Base-by-base conservation (phyloP, 2,113 vertebrate species). In the Ptyas mucosa region DNA sequence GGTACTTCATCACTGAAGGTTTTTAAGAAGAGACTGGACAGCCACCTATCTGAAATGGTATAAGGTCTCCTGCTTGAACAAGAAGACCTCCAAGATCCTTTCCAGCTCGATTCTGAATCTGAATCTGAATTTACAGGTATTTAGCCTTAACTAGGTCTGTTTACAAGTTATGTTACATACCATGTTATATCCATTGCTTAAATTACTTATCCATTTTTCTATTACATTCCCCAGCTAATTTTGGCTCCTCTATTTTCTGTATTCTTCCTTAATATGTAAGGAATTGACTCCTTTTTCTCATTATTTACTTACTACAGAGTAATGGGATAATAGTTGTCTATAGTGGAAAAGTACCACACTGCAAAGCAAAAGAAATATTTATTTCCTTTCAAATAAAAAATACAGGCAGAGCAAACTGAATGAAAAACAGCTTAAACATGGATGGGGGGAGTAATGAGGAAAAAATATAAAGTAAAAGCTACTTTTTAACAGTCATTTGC, bases 401-500 rank as follows among this genome's bases (percentile, higher is more conserved):
- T 96, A 93, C 57, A 91, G 96, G 93, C 95, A 94, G 94, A 88
- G 8, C 43, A 90, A 69, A 90, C 6, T 0, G 75, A 91, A 92
- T 95, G 57, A 95, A 91, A 95, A 96, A 95, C 88, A 93, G 85
- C 92, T 96, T 92, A 95, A 96, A 95, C 95, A 96, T 95, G 89
- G 95, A 94, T 93, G 91, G 46, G 96, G 34, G 51, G 96, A 29
- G 5, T 53, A 96, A 49, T 87, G 87, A 55, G n/a, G n/a, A 20
- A 97, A 97, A 87, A 94, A 95, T 93, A 12, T 92, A 97, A 97
- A 97, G 93, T 95, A 94, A 94, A 92, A 4, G 94, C 95, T 97
- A 94, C 95, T 94, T 96, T 97, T 95, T 96, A 96, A 93, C 93
- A 93, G 95, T 97, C 96, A 94, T 95, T 95, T 97, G 92, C 95